These are phyloP conservation scores for Litocranius walleri DNA, from an alignment of 2,113 vertebrate species.

Conservation along the genomic window DNA sequence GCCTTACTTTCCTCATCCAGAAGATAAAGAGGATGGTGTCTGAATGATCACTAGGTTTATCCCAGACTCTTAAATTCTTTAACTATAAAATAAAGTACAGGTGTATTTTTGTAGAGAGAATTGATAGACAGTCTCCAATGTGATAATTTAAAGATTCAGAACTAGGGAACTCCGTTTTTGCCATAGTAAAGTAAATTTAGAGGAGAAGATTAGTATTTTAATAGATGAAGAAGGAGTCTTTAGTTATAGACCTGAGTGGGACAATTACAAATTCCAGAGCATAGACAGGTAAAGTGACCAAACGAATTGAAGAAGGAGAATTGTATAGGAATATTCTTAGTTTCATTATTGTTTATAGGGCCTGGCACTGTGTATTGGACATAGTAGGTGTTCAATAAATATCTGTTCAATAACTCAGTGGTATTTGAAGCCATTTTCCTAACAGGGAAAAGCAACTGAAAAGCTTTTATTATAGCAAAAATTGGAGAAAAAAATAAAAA, in stretches of 20 bases:
- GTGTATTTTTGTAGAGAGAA: not conserved
- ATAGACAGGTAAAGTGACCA: not conserved
- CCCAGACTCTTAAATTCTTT: not conserved
- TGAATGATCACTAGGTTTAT: not conserved
- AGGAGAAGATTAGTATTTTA: conserved; percentile 22
- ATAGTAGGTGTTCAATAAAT: not conserved
- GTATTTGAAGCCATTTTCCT: not conserved
- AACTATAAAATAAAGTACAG: conserved; percentile 13
- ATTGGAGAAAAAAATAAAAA: not conserved
- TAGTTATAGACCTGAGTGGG: not conserved
- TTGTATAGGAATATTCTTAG: not conserved
- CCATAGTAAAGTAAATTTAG: not conserved
- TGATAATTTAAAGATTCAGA: not conserved
- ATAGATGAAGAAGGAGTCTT: not conserved
- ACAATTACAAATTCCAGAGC: not conserved
- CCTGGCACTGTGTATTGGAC: not conserved
- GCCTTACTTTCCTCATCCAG: not conserved
- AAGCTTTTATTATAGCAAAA: not conserved
- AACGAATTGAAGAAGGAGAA: not conserved
- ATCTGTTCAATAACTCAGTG: not conserved
- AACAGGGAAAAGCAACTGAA: not conserved
- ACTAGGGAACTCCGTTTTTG: not conserved
- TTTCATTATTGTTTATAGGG: not conserved
- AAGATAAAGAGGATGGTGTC: not conserved
- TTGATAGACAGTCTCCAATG: not conserved